Evolutionary conservation across 2,888 invertebrate species (phyloP).

Genomic region (Argynnis bischoffii): DNA sequence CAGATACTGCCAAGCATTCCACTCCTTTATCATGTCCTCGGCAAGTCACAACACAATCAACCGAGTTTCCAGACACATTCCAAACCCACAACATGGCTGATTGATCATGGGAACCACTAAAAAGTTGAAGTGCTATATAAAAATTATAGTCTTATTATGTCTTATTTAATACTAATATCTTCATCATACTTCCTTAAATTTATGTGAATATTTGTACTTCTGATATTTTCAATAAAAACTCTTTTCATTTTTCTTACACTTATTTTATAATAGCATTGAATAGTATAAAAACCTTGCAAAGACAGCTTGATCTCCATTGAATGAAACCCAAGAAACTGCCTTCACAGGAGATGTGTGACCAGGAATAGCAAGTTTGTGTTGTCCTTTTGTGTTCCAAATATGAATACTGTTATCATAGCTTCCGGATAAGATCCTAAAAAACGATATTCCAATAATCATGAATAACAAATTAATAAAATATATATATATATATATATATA

Average conservation of each 20-base stretch:
- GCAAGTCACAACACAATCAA: constrained; percentile 90
- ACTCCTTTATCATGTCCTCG: constrained; percentile 96
- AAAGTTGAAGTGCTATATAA: neutral
- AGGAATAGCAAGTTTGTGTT: constrained; percentile 90
- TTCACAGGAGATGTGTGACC: constrained; percentile 94
- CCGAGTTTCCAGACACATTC: constrained; percentile 87
- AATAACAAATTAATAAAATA: too few species aligned
- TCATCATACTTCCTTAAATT: too few species aligned
- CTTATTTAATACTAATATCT: too few species aligned
- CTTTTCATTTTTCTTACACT: too few species aligned
- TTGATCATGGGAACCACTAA: constrained; percentile 94
- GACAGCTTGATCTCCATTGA: constrained; percentile 83
- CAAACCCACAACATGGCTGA: constrained; percentile 95
- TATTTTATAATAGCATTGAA: too few species aligned
- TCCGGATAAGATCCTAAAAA: constrained; percentile 91
- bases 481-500: too few species aligned
- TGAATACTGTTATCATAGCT: constrained; percentile 96
- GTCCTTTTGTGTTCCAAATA: constrained; percentile 93
- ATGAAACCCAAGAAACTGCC: constrained; percentile 92
- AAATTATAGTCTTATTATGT: too few species aligned
- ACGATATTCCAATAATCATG: neutral
- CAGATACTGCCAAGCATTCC: constrained; percentile 91
- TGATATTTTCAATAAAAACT: too few species aligned
- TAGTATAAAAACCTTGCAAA: constrained; percentile 84
- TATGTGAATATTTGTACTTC: too few species aligned